phyloP scores from a whole-genome alignment of 2,113 vertebrate species.

The Cynocephalus volans region DNA sequence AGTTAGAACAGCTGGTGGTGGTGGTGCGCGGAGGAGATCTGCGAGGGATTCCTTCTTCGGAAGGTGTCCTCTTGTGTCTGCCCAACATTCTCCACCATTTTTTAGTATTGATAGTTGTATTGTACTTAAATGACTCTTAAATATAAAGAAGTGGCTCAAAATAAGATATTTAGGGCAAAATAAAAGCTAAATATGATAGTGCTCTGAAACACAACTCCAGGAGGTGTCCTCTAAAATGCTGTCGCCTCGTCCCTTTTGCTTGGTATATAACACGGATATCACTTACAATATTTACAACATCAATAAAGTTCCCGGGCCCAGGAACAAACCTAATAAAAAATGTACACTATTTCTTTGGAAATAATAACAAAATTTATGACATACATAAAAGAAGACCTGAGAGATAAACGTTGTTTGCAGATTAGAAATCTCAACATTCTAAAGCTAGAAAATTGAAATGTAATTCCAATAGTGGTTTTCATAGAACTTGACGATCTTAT shows the following conservation, averaged over 20 bases:
- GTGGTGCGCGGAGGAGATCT: fast-evolving
- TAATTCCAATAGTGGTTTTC: background rate
- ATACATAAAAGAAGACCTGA: background rate
- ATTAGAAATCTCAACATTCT: background rate
- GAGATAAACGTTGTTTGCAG: too few relatives aligned
- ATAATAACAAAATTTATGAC: background rate
- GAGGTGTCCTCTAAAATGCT: too few relatives aligned
- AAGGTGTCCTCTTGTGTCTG: fast-evolving
- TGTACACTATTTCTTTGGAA: fast-evolving
- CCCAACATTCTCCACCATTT: fast-evolving
- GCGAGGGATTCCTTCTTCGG: fast-evolving
- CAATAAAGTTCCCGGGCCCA: background rate
- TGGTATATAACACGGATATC: fast-evolving
- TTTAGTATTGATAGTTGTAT: fast-evolving
- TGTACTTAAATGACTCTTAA: too few relatives aligned
- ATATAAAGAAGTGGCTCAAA: background rate
- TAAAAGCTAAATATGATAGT: background rate
- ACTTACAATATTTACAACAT: fast-evolving
- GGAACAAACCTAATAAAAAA: too few relatives aligned
- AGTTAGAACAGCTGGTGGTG: fast-evolving
- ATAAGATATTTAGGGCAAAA: background rate
- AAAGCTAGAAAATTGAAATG: background rate
- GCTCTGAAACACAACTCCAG: too few relatives aligned
- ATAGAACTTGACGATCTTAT: background rate
- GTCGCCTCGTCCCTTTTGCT: fast-evolving